Base-by-base conservation (phyloP, 2,888 invertebrate species). In the Syrista parreyssii region DNA sequence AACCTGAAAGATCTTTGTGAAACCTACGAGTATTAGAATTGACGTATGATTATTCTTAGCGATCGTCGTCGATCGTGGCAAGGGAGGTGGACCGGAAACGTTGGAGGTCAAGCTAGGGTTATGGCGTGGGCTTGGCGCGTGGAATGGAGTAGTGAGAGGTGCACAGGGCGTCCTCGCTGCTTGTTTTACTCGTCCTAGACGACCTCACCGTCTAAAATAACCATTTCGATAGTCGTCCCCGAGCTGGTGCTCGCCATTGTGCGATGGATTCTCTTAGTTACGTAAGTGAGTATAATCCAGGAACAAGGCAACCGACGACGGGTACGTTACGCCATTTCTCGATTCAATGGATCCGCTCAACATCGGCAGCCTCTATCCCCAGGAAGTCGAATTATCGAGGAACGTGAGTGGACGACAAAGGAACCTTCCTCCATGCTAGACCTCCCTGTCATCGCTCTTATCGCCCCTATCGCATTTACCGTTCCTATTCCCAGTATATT, bases 121-220 rank as follows among this genome's bases (percentile, higher is more conserved):
- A 88, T 82, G 84, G 80, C 79, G 82, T 78, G 78, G 85, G 86
- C 85, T 86, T 84, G 86, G 85, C 85, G 77, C 77, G 80, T 75
- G 68, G 36, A 35, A 55, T 34, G 78, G 75, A 78, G 77, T 33
- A 71, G 86, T 80, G 86, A 87, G 86, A 84, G 84, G 84, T 73
- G 83, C 73, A 82, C 84, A 86, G 85, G 86, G 82, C 82, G 89
- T 89, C 89, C 89, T 89, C 89, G 89, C 81, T 80, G 85, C 85
- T 87, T 87, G 87, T 88, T 89, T 89, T 85, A 88, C 87, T 86
- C 87, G 88, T 88, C 89, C 89, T 89, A 86, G 86, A 81, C 89
- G 89, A 88, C 89, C 89, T 90, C 86, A 88, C 84, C 83, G 87
- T 87, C 88, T 84, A 89, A 90, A 89, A 90, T 89, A 88, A 88